phyloP scores from a whole-genome alignment of 2,888 invertebrate species.

The Cenopis cana region DNA sequence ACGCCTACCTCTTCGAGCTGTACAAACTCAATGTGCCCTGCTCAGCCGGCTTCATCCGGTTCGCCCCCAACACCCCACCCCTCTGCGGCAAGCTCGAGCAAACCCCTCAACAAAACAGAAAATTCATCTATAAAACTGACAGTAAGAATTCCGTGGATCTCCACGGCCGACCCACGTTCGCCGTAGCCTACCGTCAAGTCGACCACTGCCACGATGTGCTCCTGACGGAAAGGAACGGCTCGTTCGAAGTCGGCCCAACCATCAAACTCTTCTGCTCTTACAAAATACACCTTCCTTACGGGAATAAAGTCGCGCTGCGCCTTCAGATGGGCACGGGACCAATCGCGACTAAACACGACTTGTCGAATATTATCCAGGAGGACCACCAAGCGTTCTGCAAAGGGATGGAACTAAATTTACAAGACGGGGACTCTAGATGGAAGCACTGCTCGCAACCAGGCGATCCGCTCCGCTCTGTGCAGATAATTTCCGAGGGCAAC shows the following conservation, averaged over 20 bases:
- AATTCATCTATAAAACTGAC: slow-evolving; percentile 82
- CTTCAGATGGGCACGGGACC: slow-evolving; percentile 84
- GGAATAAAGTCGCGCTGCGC: slow-evolving; percentile 87
- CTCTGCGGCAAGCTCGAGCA: slow-evolving; percentile 90
- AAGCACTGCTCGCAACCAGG: slow-evolving; percentile 86
- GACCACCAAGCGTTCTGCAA: slow-evolving; percentile 75
- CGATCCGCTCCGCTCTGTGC: slow-evolving; percentile 84
- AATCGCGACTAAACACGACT: slow-evolving; percentile 64
- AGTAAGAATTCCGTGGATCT: slow-evolving; percentile 83
- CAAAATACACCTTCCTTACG: slow-evolving; percentile 88
- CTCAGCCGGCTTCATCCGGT: slow-evolving; percentile 85
- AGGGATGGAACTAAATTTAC: slow-evolving; percentile 84
- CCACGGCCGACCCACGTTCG: slow-evolving; percentile 88
- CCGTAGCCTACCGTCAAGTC: slow-evolving; percentile 87
- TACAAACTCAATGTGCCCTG: slow-evolving; percentile 90
- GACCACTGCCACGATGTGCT: slow-evolving; percentile 90
- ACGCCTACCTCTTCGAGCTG: slow-evolving; percentile 87
- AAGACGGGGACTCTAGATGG: slow-evolving; percentile 86
- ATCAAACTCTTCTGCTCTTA: slow-evolving; percentile 87
- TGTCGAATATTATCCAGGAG: slow-evolving; percentile 71
- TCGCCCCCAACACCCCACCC: slow-evolving; percentile 78
- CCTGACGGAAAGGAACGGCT: slow-evolving; percentile 86
- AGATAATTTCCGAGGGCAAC: slow-evolving; percentile 86
- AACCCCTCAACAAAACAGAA: slow-evolving; percentile 84
- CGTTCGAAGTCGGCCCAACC: slow-evolving; percentile 87